These are phyloP conservation scores for Nothocercus julius DNA, from an alignment of 2,113 vertebrate species.

Conservation along the genomic window DNA sequence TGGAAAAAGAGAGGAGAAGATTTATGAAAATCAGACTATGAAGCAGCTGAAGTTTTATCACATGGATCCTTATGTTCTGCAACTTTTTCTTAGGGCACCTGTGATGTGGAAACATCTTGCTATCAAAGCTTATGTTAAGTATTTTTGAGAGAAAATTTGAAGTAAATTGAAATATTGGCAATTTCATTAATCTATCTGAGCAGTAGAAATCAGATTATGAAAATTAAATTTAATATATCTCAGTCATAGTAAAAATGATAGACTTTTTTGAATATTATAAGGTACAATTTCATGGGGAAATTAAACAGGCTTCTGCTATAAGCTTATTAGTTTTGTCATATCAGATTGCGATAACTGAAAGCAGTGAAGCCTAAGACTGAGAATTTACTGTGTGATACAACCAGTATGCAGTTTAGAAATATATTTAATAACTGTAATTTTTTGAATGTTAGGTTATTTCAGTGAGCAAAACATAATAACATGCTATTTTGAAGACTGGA, in stretches of 20 bases:
- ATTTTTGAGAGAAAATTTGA: background rate
- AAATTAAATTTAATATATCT: background rate
- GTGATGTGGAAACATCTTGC: background rate
- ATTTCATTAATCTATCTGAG: background rate
- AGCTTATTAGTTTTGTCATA: background rate
- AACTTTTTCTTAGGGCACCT: background rate
- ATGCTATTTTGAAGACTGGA: background rate
- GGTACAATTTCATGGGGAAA: background rate
- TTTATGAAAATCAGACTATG: background rate
- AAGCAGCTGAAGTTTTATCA: background rate
- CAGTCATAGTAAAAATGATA: background rate
- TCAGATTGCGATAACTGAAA: background rate
- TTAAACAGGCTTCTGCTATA: background rate
- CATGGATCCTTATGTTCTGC: background rate
- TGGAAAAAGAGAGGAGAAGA: background rate
- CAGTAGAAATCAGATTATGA: background rate
- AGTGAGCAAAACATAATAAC: background rate
- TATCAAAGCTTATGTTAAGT: background rate
- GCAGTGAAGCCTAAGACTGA: background rate
- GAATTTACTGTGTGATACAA: background rate
- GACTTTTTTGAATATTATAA: background rate
- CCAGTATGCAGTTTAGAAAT: background rate
- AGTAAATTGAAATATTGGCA: background rate
- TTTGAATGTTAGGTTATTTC: background rate
- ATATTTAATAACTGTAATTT: constrained; percentile 19